Evolutionary conservation across 2,113 vertebrate genomes (phyloP), one percentile per base, ranked within the genome.

Genomic region (Grammomys surdaster): DNA sequence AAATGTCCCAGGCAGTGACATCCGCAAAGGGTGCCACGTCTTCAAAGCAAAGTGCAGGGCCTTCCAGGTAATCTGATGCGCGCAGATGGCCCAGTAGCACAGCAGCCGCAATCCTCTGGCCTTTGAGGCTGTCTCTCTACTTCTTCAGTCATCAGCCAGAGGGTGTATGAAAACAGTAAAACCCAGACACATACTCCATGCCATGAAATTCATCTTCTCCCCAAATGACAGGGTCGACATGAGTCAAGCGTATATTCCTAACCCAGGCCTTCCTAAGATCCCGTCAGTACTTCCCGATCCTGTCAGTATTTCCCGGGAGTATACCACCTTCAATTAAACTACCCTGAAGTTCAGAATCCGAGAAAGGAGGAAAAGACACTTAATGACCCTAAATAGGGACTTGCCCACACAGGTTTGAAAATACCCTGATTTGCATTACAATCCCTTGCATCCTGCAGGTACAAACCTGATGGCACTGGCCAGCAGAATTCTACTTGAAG

Each of bases 351-450:
- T 96, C 89, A 95, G 89, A 78, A 89, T 97, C 96, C 89, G 94
- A 36, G 40, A 92, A 90, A 75, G 63, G 90, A 94, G 89, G 69
- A 87, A 94, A 88, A 92, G 93, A 65, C 91, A 81, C 84, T 94
- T 72, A 19, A 73, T 24, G 70, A 63, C 88, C 67, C 75, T 96
- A 89, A 94, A 88, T 81, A 92, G 82, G 92, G 80, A 85, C 92
- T 92, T 98, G 95, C 89, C 72, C 76, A 78, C 36, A 89, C 96
- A 96, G 20, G 95, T 96, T 91, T 93, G 88, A 96, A 85, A 95
- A 97, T 58, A 69, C 33, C n/a, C 63, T 87, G 77, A 92, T 97
- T 95, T 97, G 95, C 95, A 91, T 85, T 72, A 96, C 92, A 96
- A 91, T 80, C 73, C 46, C 80, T 95, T 77, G 36, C 54, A 96